Evolutionary conservation across 2,113 vertebrate genomes (phyloP), one percentile per base, ranked within the genome.

Genomic region (Gymnorhina tibicen): DNA sequence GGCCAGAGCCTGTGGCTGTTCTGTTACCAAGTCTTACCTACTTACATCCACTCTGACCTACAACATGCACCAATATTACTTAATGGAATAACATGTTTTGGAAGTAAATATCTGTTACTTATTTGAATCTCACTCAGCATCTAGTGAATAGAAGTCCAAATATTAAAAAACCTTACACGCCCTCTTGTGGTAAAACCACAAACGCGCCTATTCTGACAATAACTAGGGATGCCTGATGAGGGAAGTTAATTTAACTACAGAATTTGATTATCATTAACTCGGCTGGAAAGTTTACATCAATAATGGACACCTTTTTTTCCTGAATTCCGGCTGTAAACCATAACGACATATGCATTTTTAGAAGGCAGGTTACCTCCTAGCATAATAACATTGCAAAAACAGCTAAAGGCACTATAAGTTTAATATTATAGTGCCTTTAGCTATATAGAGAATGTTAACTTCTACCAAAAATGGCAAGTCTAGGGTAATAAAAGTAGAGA

Each of bases 131-230:
- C 60, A 11, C n/a, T 68, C 33, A 27, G 27, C 17, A 6, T 47
- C 76, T 41, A 33, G 24, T 52, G 69, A 86, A 56, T 26, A n/a
- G 68, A 72, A 81, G 47, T 87, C 37, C 87, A 79, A 75, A 73
- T 75, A 82, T 73, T 94, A 78, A 91, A 96, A 97, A 90, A 87
- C 64, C 75, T 95, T 87, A 97, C 49, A 85, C 93, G 96, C 97
- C 97, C 97, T 96, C 98, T 98, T 41, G 97, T 98, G 97, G 97
- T 80, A 63, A 59, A 82, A 87, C 13, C 56, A 63, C 46, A 68
- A 77, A 76, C 5, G 4, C 37, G 13, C 39, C 53, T 59, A 9
- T 30, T 69, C 49, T 76, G 26, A 28, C 37, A 35, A 27, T 39
- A 73, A 32, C 26, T 70, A 19, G 69, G 44, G 66, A 14, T n/a